Percentiles rank a stretch among this genome's conserved stretches.
Conservation (phyloP, 2,113 vertebrate genomes). For the Grammomys dolichurus region DNA sequence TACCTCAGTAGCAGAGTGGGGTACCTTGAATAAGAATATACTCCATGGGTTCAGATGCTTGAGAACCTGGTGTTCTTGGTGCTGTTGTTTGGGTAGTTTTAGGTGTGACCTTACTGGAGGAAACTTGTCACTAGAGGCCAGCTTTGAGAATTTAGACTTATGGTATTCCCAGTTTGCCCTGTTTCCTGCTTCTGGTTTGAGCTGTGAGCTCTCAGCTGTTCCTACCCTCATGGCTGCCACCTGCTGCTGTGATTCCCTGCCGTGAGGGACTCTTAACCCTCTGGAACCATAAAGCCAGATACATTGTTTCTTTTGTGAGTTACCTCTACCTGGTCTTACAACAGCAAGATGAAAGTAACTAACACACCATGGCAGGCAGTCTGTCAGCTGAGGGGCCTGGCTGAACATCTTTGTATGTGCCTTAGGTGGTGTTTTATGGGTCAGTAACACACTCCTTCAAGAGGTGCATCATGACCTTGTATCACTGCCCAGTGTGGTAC, state of each 20-base stretch:
- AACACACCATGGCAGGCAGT: no score
- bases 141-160: not conserved
- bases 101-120: not conserved
- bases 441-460: not conserved
- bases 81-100: not conserved
- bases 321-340: not conserved
- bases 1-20: not conserved
- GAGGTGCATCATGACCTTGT: not conserved
- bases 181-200: not conserved
- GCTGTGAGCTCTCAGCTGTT: not conserved
- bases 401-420: not conserved
- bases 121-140: not conserved
- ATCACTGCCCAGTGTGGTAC: not conserved
- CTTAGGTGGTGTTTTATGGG: rapidly evolving
- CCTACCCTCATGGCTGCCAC: no score
- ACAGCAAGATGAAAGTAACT: not conserved
- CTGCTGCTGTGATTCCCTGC: not conserved
- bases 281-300: no score
- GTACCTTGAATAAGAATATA: not conserved
- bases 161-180: not conserved
- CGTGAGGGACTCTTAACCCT: not conserved
- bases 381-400: not conserved
- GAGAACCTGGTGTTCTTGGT: no score
- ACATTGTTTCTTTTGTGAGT: not conserved
- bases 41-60: not conserved